Conservation (phyloP, 2,888 invertebrate genomes). For the Sceliomorpha sp. region DNA sequence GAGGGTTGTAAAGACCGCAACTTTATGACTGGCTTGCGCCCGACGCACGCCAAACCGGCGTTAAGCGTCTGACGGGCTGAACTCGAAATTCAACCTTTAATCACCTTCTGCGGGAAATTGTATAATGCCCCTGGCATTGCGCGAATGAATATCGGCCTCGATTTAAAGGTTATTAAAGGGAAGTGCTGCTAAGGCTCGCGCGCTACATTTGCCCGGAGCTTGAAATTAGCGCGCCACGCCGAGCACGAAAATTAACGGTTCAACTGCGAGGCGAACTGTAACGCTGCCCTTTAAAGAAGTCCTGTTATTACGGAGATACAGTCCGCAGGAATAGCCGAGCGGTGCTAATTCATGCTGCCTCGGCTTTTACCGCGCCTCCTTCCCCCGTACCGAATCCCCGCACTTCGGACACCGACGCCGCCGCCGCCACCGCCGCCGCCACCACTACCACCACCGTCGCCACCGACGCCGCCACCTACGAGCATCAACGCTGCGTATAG, state of each 20-base stretch:
- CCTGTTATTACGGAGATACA: conserved; percentile 61
- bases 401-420: no score
- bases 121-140: conserved; percentile 25
- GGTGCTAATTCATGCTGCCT: conserved; percentile 41
- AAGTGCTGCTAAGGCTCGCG: conserved; percentile 25
- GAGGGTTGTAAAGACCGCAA: conserved; percentile 55
- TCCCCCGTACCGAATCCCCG: no score
- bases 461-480: no score
- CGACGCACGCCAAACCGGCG: conserved; percentile 37
- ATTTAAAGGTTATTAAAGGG: conserved; percentile 30
- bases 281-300: conserved; percentile 59
- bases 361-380: conserved; percentile 36
- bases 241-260: conserved; percentile 72
- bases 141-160: conserved; percentile 32
- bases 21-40: conserved; percentile 51
- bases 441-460: no score
- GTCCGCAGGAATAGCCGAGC: conserved; percentile 35
- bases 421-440: no score
- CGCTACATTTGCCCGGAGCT: conserved; percentile 61
- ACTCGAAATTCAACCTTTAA: conserved; percentile 38
- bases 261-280: conserved; percentile 61
- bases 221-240: conserved; percentile 64
- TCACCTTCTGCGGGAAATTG: conserved; percentile 24
- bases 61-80: conserved; percentile 32
- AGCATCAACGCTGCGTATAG: no score